Conservation (phyloP, 92 coral and sea anemone species). For the Porites lobata region DNA sequence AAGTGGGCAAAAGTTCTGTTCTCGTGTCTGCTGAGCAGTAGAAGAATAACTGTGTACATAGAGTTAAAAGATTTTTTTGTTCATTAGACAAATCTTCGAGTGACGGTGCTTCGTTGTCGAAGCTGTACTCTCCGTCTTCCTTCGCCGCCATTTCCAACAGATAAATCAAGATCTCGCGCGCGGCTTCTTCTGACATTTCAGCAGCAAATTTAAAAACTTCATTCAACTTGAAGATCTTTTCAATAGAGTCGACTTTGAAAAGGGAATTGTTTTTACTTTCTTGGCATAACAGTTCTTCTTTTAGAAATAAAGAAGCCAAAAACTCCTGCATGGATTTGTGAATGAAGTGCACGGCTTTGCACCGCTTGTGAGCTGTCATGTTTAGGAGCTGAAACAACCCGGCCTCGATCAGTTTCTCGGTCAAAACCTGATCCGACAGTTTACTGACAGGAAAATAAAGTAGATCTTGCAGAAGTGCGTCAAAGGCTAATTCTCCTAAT, state of each 20-base stretch:
- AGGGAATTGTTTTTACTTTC: background rate
- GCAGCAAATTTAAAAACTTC: conserved; percentile 1
- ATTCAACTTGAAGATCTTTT: background rate
- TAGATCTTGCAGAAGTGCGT: no score
- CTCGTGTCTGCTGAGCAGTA: background rate
- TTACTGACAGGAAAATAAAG: no score
- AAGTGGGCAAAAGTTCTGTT: background rate
- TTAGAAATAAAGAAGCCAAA: background rate
- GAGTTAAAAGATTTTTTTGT: background rate
- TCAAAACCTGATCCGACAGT: no score
- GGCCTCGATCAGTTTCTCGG: background rate
- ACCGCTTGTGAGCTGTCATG: background rate
- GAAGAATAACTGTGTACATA: background rate
- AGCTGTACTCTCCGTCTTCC: background rate
- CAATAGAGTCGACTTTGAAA: background rate
- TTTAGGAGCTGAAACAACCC: background rate
- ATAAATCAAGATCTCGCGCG: background rate
- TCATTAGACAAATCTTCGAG: no score
- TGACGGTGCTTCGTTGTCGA: no score
- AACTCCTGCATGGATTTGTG: conserved; percentile 7
- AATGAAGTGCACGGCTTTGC: background rate
- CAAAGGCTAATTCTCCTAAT: no score
- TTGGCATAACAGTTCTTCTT: background rate
- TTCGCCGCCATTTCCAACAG: background rate
- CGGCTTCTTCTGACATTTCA: conserved; percentile 11